A percentile compares a stretch with the other conserved stretches of the same genome.
phyloP scores from a whole-genome alignment of 1,140 invertebrate genomes.

The Cyclina sinensis region DNA sequence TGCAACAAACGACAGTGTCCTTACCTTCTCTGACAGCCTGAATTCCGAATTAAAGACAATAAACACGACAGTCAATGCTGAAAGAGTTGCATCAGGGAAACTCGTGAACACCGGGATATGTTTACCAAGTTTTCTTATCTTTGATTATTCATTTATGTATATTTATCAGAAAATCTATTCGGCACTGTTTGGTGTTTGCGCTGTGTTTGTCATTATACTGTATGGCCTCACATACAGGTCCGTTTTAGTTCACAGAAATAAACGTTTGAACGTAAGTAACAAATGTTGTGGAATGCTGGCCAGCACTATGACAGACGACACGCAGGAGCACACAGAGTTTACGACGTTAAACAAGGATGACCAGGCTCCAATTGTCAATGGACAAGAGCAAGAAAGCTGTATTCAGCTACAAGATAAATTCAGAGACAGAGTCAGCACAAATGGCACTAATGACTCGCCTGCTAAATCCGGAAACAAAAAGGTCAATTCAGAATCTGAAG shows the following conservation, averaged over 20 bases:
- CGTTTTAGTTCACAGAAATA: constrained; percentile 75
- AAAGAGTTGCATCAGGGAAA: not conserved
- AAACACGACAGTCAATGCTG: not conserved
- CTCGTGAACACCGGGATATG: constrained; percentile 65
- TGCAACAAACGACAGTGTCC: not conserved
- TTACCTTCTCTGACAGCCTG: not conserved
- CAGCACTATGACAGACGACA: constrained; percentile 31
- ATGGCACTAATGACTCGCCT: not conserved
- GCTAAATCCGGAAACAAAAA: constrained; percentile 50
- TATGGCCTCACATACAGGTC: constrained; percentile 82
- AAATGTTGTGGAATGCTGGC: constrained; percentile 69
- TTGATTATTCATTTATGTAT: constrained; percentile 62
- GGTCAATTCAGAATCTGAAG: constrained; percentile 67
- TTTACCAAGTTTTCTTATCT: constrained; percentile 21
- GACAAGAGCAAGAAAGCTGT: constrained; percentile 28
- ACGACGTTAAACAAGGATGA: constrained; percentile 68
- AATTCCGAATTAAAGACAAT: not conserved
- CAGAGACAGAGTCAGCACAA: constrained; percentile 27
- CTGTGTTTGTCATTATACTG: constrained; percentile 78
- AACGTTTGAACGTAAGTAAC: constrained; percentile 68
- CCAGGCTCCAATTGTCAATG: constrained; percentile 15
- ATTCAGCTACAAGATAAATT: constrained; percentile 60
- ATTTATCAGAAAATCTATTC: constrained; percentile 80
- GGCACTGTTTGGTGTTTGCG: constrained; percentile 77
- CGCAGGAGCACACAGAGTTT: constrained; percentile 69